These are phyloP conservation scores for Eurosta solidaginis DNA, from an alignment of 1,140 invertebrate genomes.

Conservation along the genomic window DNA sequence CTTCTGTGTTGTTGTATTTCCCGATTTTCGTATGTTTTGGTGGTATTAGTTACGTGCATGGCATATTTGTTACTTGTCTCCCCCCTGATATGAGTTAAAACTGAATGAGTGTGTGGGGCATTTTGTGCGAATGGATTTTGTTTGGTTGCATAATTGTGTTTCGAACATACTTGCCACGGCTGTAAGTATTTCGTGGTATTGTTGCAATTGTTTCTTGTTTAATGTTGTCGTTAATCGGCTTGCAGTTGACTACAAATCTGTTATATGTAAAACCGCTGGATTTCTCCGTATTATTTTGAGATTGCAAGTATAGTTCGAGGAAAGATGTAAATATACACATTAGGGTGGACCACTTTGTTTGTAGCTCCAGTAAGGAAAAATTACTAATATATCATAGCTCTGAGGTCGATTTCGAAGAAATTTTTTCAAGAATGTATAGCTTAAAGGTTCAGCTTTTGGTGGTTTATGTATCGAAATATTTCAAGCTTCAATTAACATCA, in stretches of 20 bases:
- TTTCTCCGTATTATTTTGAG: neutral
- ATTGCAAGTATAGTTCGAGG: too few relatives aligned
- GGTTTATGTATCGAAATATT: too few relatives aligned
- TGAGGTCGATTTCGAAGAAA: too few relatives aligned
- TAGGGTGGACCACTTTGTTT: too few relatives aligned
- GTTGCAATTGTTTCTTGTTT: neutral
- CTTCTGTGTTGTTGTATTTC: neutral
- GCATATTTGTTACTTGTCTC: too few relatives aligned
- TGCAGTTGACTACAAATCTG: neutral
- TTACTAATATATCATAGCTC: too few relatives aligned
- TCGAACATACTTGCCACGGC: neutral
- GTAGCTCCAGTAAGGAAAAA: too few relatives aligned
- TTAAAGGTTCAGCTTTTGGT: too few relatives aligned
- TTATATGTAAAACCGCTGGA: neutral
- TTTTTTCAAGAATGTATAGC: too few relatives aligned
- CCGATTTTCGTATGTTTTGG: neutral
- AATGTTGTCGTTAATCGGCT: neutral
- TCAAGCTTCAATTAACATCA: too few relatives aligned
- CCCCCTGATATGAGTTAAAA: too few relatives aligned
- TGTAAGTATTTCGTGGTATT: neutral
- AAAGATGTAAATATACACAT: too few relatives aligned
- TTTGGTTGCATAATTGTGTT: neutral
- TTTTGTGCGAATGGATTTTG: neutral
- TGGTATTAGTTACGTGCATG: neutral
- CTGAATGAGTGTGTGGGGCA: neutral